phyloP scores from a whole-genome alignment of 2,113 vertebrate species.

The Anser cygnoides region DNA sequence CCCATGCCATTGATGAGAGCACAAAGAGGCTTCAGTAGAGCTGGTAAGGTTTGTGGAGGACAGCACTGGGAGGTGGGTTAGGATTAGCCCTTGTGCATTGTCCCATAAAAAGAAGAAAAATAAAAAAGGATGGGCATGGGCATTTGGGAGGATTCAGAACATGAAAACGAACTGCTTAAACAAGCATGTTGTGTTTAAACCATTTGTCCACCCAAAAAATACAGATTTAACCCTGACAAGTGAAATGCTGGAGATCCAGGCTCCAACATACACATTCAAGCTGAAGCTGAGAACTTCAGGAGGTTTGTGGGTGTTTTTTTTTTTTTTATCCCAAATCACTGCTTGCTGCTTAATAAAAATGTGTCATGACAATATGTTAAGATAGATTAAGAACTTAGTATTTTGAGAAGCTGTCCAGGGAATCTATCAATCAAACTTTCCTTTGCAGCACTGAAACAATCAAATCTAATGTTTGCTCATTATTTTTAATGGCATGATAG shows the following conservation, averaged over 20 bases:
- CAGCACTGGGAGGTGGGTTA: not conserved
- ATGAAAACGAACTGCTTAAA: not conserved
- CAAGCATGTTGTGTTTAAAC: not conserved
- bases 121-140: no score
- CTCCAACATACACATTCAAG: not conserved
- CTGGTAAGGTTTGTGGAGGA: not conserved
- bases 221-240: not conserved
- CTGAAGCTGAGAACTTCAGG: not conserved
- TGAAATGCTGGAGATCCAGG: not conserved
- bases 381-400: not conserved
- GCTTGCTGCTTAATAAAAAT: not conserved
- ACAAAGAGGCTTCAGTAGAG: not conserved
- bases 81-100: not conserved
- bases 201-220: not conserved
- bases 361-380: not conserved
- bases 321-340: not conserved
- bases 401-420: not conserved
- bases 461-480: not conserved
- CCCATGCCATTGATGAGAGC: not conserved
- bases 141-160: not conserved
- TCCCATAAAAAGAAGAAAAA: not conserved
- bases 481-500: constrained; percentile 2
- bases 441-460: not conserved
- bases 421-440: not conserved
- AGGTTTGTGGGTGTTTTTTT: not conserved